A percentile compares a stretch with the other conserved stretches of the same genome.
Conservation (phyloP, 23 tunicate genomes). For the Trididemnum clinides region DNA sequence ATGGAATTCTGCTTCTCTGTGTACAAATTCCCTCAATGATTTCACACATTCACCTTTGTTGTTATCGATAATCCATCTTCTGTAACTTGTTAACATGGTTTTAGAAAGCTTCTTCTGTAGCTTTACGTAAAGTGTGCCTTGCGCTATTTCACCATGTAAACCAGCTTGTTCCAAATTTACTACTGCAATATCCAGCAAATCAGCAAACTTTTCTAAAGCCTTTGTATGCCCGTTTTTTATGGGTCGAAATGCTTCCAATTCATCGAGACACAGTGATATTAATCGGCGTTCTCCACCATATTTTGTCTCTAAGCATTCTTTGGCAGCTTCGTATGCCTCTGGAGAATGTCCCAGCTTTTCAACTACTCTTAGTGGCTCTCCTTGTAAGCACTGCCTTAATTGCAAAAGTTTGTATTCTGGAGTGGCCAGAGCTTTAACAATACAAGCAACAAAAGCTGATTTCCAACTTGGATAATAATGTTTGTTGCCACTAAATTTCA, state of each 20-base stretch:
- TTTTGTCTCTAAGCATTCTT: neutral
- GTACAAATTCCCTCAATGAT: neutral
- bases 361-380: neutral
- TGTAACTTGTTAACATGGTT: neutral
- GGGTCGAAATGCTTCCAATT: neutral
- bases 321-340: slow-evolving; percentile 9
- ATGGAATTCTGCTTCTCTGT: neutral
- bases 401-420: neutral
- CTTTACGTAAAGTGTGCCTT: neutral
- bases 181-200: neutral
- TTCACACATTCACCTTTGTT: neutral
- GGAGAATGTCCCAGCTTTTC: neutral
- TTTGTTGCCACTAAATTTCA: neutral
- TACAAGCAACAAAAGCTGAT: slow-evolving; percentile 1
- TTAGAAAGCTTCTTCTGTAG: slow-evolving; percentile 4
- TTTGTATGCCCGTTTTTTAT: neutral
- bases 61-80: neutral
- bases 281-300: slow-evolving; percentile 1
- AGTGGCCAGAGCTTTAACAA: neutral
- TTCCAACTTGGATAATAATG: slow-evolving; percentile 9
- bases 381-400: neutral
- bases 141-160: neutral
- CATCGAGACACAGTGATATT: neutral
- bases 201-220: slow-evolving; percentile 7
- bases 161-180: neutral